Base-by-base conservation (phyloP, 2,888 invertebrate genomes). In the Eupithecia vulgata region DNA sequence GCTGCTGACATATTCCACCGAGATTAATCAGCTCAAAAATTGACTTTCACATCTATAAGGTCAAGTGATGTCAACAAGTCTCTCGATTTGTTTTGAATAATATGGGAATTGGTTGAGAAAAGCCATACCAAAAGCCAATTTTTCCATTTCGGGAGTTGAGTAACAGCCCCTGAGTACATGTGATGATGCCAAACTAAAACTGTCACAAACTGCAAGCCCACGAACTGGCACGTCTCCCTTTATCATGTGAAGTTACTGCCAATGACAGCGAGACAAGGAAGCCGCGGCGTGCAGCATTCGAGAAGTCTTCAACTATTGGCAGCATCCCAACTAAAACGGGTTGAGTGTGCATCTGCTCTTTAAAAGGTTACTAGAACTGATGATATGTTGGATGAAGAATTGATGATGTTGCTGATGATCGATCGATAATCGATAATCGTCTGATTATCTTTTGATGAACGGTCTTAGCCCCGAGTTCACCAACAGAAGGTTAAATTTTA, bases 291-390 rank as follows among this genome's bases (percentile, higher is more conserved):
- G 21, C 15, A 34, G 61, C 65, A 12, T 37, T 65, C 15, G 40
- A 65, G 65, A 40, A 7, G n/a, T 40, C 40, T 6, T 64, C 64
- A 64, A 64, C 34, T 57, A 34, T 78, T 80, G 79, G 79, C 79
- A 69, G 21, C 70, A 70, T 8, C 73, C 79, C 78, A 80, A 80
- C 73, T 76, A 67, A 72, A 75, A 76, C 74, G 75, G 79, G 78
- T 78, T 78, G 76, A 78, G 75, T 71, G 76, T 76, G 72, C 72
- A 75, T 71, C 75, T 74, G 70, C 78, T 78, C 74, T 75, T 77
- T 71, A 76, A 78, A 78, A 76, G 70, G 74, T 74, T 71, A 74
- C 65, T 67, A 64, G 35, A 59, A 67, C 64, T 74, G 71, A 71
- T 74, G 68, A 75, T 35, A 34, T 45, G 42, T 61, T 61, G 59